Conservation (phyloP, 2,113 vertebrate species). For the Climacteris rufus region DNA sequence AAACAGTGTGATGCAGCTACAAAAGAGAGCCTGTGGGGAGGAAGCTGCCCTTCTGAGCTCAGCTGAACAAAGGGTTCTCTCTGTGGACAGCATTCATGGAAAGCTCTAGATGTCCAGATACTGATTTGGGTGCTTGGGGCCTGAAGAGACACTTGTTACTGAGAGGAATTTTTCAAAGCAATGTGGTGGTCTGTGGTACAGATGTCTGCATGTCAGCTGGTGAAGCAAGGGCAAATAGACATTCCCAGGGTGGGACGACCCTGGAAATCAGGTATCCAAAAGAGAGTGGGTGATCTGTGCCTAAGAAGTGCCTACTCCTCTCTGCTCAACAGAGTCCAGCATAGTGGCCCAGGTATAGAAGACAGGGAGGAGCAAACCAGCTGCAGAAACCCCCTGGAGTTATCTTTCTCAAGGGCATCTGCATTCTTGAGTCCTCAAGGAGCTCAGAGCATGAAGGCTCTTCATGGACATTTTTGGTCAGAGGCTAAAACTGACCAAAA, state of each 20-base stretch:
- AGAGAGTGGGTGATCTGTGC: not conserved
- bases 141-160: fast-evolving
- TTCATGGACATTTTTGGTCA: not conserved
- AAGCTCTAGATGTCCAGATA: not conserved
- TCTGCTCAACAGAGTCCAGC: not conserved
- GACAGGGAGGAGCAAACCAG: not conserved
- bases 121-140: not conserved
- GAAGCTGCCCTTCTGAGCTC: not conserved
- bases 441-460: not conserved
- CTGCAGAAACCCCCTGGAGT: not conserved
- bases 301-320: not conserved
- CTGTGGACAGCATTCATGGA: not conserved
- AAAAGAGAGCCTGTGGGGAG: not conserved
- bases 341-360: not conserved
- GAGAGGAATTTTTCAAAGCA: not conserved
- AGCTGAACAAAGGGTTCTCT: not conserved
- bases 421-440: not conserved
- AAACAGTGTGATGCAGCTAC: not conserved
- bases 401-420: not conserved
- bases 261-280: not conserved
- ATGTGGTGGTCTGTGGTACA: not conserved
- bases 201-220: not conserved
- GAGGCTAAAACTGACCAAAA: not conserved
- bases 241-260: fast-evolving
- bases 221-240: not conserved